A percentile compares a stretch with the other conserved stretches of the same genome.
These are phyloP conservation scores for Dryococelus australis DNA, from an alignment of 2,888 invertebrate genomes.

Conservation along the genomic window DNA sequence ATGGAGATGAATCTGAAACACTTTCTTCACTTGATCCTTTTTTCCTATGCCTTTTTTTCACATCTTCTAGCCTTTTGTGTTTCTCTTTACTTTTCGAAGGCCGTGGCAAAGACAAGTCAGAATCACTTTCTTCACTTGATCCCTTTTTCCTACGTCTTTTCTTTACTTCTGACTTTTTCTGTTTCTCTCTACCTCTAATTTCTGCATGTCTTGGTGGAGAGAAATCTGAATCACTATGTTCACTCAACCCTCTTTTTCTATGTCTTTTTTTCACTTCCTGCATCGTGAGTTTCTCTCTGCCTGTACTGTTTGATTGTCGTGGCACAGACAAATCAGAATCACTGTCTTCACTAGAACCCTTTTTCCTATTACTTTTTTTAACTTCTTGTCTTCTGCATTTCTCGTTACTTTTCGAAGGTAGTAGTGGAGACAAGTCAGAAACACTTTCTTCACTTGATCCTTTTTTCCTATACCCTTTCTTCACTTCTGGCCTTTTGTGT, in stretches of 20 bases:
- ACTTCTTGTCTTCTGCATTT: neutral
- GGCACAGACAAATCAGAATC: neutral
- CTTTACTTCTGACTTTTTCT: neutral
- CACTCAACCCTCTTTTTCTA: neutral
- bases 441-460: neutral
- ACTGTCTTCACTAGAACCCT: neutral
- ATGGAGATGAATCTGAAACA: conserved; percentile 18
- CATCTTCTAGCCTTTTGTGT: neutral
- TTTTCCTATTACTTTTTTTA: neutral
- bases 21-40: neutral
- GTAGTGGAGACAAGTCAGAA: neutral
- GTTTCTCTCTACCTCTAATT: neutral
- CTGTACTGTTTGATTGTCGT: neutral
- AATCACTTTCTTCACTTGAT: neutral
- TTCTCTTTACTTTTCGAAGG: neutral
- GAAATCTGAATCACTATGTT: neutral
- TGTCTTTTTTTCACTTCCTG: neutral
- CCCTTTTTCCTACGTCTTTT: neutral
- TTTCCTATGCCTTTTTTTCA: neutral
- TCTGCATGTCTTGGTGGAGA: neutral
- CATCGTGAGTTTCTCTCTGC: neutral
- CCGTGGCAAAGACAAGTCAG: neutral
- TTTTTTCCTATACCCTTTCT: neutral
- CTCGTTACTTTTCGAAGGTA: neutral
- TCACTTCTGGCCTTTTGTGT: neutral